Conservation (phyloP, 1,140 invertebrate genomes). For the Hyphantria cunea region DNA sequence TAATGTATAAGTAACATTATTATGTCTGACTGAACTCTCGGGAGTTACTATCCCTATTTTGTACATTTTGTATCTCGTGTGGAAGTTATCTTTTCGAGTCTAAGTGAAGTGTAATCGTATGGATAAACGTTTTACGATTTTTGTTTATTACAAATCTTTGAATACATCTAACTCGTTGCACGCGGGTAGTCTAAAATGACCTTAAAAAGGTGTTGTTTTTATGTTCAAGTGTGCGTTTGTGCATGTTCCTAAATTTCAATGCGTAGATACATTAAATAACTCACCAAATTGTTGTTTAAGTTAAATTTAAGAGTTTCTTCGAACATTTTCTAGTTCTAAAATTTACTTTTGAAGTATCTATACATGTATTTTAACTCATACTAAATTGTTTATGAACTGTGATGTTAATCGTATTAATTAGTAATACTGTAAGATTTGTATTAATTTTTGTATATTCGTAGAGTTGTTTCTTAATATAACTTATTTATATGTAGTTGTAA, state of each 20-base stretch:
- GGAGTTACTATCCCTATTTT: slow-evolving; percentile 45
- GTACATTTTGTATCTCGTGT: slow-evolving; percentile 54
- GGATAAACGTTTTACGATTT: slow-evolving; percentile 35
- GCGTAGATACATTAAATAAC: slow-evolving; percentile 61
- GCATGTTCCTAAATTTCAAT: slow-evolving; percentile 74
- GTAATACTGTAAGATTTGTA: slow-evolving; percentile 72
- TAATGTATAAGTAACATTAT: slow-evolving; percentile 52
- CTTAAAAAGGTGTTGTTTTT: slow-evolving; percentile 58
- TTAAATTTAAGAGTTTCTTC: slow-evolving; percentile 52
- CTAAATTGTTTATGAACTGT: slow-evolving; percentile 81
- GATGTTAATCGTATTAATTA: slow-evolving; percentile 81
- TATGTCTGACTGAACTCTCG: slow-evolving; percentile 62
- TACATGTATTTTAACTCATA: slow-evolving; percentile 57
- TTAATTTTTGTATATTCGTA: slow-evolving; percentile 81
- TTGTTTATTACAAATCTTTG: slow-evolving; percentile 30
- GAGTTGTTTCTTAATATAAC: slow-evolving; percentile 76
- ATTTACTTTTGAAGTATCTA: slow-evolving; percentile 61
- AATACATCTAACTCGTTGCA: slow-evolving; percentile 12
- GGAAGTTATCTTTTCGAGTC: slow-evolving; percentile 25
- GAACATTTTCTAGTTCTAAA: slow-evolving; percentile 56
- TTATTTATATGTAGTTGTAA: slow-evolving; percentile 75
- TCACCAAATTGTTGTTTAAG: slow-evolving; percentile 76
- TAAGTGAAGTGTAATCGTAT: slow-evolving; percentile 45
- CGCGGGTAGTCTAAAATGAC: slow-evolving; percentile 30
- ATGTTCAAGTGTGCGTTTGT: slow-evolving; percentile 57